Evolutionary conservation across 2,888 invertebrate species (phyloP).

Genomic region (Drosophila seclusa): DNA sequence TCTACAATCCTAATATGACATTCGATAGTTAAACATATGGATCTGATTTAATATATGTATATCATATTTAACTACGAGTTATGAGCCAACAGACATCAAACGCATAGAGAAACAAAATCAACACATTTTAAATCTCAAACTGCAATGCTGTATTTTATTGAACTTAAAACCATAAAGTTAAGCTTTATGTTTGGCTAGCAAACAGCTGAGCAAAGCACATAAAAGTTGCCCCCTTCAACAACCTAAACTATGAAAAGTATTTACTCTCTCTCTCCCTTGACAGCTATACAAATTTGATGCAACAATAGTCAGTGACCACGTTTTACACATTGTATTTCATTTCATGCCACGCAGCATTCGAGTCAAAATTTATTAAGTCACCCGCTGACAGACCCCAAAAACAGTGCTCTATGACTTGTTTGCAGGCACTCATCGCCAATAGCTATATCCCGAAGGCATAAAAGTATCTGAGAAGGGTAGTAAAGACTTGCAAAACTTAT

Average conservation of each 20-base stretch:
- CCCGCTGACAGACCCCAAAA: constrained; percentile 36
- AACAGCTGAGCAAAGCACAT: constrained; percentile 31
- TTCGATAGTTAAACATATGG: background rate
- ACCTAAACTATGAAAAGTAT: constrained; percentile 1
- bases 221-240: constrained; percentile 19
- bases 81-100: background rate
- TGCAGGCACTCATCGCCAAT: constrained; percentile 21
- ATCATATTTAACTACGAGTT: background rate
- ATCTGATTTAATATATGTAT: background rate
- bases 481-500: background rate
- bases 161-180: constrained; percentile 22
- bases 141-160: constrained; percentile 24
- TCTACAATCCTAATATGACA: no score
- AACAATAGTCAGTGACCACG: constrained; percentile 65
- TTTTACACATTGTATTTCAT: constrained; percentile 74
- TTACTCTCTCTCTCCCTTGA: background rate
- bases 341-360: constrained; percentile 53
- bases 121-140: constrained; percentile 10
- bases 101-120: background rate
- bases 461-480: background rate
- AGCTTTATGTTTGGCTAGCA: constrained; percentile 20
- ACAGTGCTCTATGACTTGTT: constrained; percentile 31
- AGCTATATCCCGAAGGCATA: constrained; percentile 9
- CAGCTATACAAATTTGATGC: constrained; percentile 61
- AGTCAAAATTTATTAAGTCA: constrained; percentile 58